A percentile compares a stretch with the other conserved stretches of the same genome.
Conservation (phyloP, 2,113 vertebrate species). For the Rhinoptilus africanus region DNA sequence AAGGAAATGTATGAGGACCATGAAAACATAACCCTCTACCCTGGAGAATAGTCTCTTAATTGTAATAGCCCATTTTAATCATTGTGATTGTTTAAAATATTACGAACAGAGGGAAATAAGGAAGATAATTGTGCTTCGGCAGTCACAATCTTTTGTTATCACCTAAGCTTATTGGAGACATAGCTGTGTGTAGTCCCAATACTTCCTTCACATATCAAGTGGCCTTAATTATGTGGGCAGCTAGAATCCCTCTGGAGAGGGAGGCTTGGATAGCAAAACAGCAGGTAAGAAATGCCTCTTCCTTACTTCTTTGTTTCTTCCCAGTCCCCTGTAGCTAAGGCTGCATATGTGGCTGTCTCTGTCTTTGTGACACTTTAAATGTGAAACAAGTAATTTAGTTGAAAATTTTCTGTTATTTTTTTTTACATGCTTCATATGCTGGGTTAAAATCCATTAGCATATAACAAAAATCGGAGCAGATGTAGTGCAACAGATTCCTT, state of each 20-base stretch:
- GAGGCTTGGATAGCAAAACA: slow-evolving; percentile 44
- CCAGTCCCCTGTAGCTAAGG: slow-evolving; percentile 70
- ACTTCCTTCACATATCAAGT: slow-evolving; percentile 68
- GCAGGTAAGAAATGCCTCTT: slow-evolving; percentile 66
- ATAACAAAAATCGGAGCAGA: slow-evolving; percentile 84
- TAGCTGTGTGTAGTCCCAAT: background rate
- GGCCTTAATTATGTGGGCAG: slow-evolving; percentile 75
- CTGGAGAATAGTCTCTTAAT: slow-evolving; percentile 74
- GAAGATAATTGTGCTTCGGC: slow-evolving; percentile 71
- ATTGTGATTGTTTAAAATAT: slow-evolving; percentile 77
- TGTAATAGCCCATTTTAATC: slow-evolving; percentile 76
- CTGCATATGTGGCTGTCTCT: slow-evolving; percentile 66
- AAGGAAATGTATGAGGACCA: slow-evolving; percentile 57
- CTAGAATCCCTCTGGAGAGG: slow-evolving; percentile 55
- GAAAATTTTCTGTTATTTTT: slow-evolving; percentile 74
- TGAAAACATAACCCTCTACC: background rate
- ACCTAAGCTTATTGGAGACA: slow-evolving; percentile 56
- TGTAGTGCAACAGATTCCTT: slow-evolving; percentile 82
- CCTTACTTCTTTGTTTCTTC: slow-evolving; percentile 70
- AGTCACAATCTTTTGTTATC: slow-evolving; percentile 69
- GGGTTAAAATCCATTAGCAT: slow-evolving; percentile 85
- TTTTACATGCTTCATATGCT: slow-evolving; percentile 80
- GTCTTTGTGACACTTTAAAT: slow-evolving; percentile 77
- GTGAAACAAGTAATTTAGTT: slow-evolving; percentile 80
- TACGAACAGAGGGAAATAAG: slow-evolving; percentile 54